phyloP scores from a whole-genome alignment of 35 echinoderm and acorn worm genomes.

The Lytechinus variegatus region DNA sequence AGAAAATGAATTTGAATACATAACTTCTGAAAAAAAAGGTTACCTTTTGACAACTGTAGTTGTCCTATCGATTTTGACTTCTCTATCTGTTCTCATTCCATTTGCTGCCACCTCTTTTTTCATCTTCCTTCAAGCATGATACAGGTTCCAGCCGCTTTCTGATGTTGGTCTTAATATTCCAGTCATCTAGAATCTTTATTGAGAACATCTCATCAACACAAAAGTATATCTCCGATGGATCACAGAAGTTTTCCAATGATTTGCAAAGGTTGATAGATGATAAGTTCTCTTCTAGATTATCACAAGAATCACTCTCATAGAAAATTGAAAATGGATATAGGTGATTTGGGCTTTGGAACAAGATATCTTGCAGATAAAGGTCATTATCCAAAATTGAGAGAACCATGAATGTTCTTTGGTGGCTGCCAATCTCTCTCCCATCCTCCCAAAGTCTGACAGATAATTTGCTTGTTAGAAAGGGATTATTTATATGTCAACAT shows the following conservation, averaged over 20 bases:
- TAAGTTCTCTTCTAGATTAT: no score
- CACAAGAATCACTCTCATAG: slow-evolving; percentile 49
- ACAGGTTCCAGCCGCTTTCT: slow-evolving; percentile 44
- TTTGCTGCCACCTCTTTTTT: slow-evolving; percentile 33
- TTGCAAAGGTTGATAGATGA: no score
- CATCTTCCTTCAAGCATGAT: background rate
- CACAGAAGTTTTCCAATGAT: no score
- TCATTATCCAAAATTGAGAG: slow-evolving; percentile 63
- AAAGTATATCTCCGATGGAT: no score
- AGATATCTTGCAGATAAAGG: slow-evolving; percentile 1
- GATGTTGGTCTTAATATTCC: slow-evolving; percentile 25
- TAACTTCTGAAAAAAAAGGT: background rate
- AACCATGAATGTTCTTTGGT: background rate
- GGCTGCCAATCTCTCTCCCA: background rate
- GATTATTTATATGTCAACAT: background rate
- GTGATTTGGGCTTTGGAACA: slow-evolving; percentile 61
- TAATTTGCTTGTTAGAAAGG: background rate
- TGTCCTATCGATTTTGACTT: slow-evolving; percentile 44
- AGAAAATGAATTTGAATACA: background rate
- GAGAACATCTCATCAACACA: background rate
- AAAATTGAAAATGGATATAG: slow-evolving; percentile 71
- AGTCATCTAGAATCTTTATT: slow-evolving; percentile 47
- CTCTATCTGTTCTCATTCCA: slow-evolving; percentile 24
- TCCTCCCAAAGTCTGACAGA: background rate
- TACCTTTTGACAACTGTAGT: no score